Evolutionary conservation across 2,113 vertebrate genomes (phyloP), one percentile per base, ranked within the genome.

Genomic region (Indicator indicator): DNA sequence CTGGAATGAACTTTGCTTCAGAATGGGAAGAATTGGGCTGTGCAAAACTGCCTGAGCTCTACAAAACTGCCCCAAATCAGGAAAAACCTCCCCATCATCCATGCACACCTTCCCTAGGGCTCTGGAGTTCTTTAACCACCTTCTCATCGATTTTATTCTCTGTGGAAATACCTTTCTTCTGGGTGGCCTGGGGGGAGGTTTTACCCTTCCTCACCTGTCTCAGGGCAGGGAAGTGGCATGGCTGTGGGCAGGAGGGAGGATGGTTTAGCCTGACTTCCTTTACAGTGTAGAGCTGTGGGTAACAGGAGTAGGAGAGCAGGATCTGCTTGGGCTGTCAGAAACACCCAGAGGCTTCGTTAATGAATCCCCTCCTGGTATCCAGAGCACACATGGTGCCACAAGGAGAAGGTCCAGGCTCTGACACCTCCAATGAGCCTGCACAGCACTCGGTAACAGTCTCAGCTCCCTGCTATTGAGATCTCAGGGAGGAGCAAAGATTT

Each of bases 51-150:
- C 18, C 44, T 23, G 42, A 44, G 42, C 42, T 44, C 42, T 44
- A 44, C 77, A 16, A 16, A 18, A 28, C 12, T 50, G 32, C 56
- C 56, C 32, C 59, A 62, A 62, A 50, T 7, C 46, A 27, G 20
- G 42, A 30, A 32, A n/a, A 64, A 40, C 48, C 8, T 2, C 14
- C 38, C 30, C 48, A 1, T 14, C 1, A 5, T 8, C 23, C 27
- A 0, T 0, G 9, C 4, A 40, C 26, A 0, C 40, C 24, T 68
- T n/a, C 62, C 17, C 44, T 28, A n/a, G 32, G 27, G 2, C 30
- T 28, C 26, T n/a, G 64, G 7, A 1, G 36, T 28, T 33, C 44
- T 38, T 17, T 21, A 8, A 14, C 19, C 8, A 1, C 72, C 9
- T 46, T 38, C 40, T 46, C 27, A 1, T 21, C 0, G 1, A 28